Conservation (phyloP, 2,113 vertebrate species). For the Siniperca knerii region DNA sequence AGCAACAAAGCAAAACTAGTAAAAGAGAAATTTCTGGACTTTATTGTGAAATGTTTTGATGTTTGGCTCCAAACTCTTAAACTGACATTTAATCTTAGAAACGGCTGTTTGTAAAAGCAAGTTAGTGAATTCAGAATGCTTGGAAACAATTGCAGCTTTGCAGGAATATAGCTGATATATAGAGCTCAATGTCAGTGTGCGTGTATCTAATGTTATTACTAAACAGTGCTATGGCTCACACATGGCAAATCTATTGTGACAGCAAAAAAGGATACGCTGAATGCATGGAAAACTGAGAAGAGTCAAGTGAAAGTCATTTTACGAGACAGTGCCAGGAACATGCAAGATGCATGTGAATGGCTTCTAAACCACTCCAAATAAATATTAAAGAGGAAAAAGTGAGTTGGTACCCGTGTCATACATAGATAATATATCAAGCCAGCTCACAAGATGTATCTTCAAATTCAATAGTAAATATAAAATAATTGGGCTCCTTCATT, state of each 20-base stretch:
- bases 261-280: neutral
- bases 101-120: neutral
- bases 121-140: neutral
- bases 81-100: slow-evolving; percentile 4
- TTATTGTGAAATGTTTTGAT: neutral
- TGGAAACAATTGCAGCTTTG: neutral
- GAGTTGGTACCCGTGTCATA: neutral
- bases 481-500: neutral
- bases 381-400: slow-evolving; percentile 25
- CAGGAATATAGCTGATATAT: neutral
- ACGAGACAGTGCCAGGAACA: slow-evolving; percentile 20
- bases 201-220: neutral
- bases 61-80: neutral
- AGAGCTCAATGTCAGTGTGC: neutral
- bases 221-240: slow-evolving; percentile 21
- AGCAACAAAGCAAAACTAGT: neutral
- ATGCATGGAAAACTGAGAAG: slow-evolving; percentile 1
- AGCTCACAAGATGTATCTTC: neutral
- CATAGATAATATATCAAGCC: too few species aligned
- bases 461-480: neutral
- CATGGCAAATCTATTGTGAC: slow-evolving; percentile 36
- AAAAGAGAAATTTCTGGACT: neutral
- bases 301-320: slow-evolving; percentile 17
- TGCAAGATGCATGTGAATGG: slow-evolving; percentile 14
- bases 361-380: slow-evolving; percentile 21